These are phyloP conservation scores for Bombus fervidus DNA, from an alignment of 1,140 invertebrate genomes.

Conservation along the genomic window DNA sequence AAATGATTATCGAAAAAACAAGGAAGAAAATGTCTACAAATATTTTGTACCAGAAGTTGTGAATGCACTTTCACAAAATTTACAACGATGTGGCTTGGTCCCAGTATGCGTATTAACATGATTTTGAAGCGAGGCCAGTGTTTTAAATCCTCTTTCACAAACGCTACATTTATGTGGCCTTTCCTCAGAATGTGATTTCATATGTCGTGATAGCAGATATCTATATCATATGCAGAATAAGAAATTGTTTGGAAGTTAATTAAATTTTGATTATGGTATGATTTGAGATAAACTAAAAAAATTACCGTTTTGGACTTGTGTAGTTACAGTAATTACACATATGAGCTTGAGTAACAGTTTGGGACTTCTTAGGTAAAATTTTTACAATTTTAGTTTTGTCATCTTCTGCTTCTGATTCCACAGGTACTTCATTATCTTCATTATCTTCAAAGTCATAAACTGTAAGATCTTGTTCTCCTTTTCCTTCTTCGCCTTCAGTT, in stretches of 20 bases:
- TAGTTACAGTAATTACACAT: conserved; percentile 96
- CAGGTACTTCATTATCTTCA: conserved; percentile 82
- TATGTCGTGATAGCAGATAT: conserved; percentile 95
- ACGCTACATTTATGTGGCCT: conserved; percentile 96
- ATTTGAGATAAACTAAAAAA: conserved; percentile 11
- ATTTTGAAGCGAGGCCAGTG: conserved; percentile 95
- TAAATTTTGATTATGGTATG: not conserved
- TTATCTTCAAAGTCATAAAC: conserved; percentile 88
- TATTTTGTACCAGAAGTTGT: conserved; percentile 91
- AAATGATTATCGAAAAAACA: not conserved
- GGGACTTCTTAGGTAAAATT: conserved; percentile 87
- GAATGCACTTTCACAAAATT: conserved; percentile 95
- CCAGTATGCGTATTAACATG: conserved; percentile 98
- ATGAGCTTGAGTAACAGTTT: conserved; percentile 87
- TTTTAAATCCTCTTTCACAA: conserved; percentile 97
- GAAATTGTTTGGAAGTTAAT: not conserved
- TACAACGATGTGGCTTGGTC: conserved; percentile 96
- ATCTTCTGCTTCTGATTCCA: conserved; percentile 88
- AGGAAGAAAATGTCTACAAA: not conserved
- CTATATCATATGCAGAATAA: conserved; percentile 73
- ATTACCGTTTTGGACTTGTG: conserved; percentile 90
- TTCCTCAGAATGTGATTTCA: conserved; percentile 98
- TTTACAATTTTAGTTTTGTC: conserved; percentile 88
- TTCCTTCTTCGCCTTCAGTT: conserved; percentile 84
- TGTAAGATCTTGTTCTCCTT: conserved; percentile 85